These are phyloP conservation scores for Oriolus oriolus DNA, from an alignment of 2,113 vertebrate species.

Conservation along the genomic window DNA sequence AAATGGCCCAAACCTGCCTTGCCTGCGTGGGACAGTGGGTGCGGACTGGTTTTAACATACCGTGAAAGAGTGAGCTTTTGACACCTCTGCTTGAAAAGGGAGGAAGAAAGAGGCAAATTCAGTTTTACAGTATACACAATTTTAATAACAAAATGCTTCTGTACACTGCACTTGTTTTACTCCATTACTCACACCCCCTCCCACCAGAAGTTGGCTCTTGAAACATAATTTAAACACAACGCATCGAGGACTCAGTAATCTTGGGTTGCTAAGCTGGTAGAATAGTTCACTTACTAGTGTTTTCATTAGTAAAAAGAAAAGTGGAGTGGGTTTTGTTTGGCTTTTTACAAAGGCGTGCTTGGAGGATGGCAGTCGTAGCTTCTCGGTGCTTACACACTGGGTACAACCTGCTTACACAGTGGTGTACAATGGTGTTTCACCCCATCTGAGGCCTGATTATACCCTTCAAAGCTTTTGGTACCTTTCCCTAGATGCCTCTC, in stretches of 20 bases:
- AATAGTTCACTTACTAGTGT: constrained; percentile 56
- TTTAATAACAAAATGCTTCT: constrained; percentile 79
- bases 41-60: neutral
- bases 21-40: neutral
- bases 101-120: constrained; percentile 67
- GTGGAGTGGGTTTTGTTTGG: neutral
- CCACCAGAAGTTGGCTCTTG: constrained; percentile 61
- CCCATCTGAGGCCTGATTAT: neutral
- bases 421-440: neutral
- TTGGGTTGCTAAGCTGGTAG: constrained; percentile 51
- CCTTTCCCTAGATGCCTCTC: neutral
- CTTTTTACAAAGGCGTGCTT: constrained; percentile 12
- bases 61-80: neutral
- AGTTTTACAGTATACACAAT: constrained; percentile 73
- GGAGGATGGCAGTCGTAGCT: neutral
- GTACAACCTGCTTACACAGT: neutral
- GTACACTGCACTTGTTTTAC: constrained; percentile 73
- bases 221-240: constrained; percentile 51
- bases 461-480: neutral
- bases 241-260: constrained; percentile 35
- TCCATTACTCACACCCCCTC: constrained; percentile 47
- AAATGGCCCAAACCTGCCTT: neutral
- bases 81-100: neutral
- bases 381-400: neutral
- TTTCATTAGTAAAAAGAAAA: constrained; percentile 10